Evolutionary conservation across 2,797 vertebrate genomes (phyloP).

Genomic region (Gallinago solitaria): DNA sequence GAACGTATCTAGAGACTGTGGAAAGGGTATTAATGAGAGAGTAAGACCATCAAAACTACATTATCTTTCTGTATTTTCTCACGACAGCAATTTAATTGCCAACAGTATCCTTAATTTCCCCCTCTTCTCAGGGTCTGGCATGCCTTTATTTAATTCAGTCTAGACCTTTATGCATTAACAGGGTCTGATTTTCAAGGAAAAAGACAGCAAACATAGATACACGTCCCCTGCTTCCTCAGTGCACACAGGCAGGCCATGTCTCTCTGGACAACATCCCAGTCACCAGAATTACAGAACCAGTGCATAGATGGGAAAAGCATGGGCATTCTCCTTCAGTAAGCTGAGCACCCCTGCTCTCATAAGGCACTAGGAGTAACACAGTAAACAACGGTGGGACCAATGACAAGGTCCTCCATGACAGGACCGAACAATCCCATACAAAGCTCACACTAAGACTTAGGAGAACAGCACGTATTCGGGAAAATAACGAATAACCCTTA

Average conservation of each 20-base stretch:
- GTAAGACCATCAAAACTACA: not conserved
- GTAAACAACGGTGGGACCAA: not conserved
- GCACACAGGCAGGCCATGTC: not conserved
- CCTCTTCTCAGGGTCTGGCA: not conserved
- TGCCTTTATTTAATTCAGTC: not conserved
- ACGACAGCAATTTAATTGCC: not conserved
- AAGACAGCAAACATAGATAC: not conserved
- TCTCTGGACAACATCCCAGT: not conserved
- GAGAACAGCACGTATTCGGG: not conserved
- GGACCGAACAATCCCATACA: not conserved
- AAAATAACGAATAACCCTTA: not conserved
- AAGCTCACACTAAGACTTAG: not conserved
- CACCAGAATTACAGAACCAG: not conserved
- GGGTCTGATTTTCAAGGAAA: not conserved
- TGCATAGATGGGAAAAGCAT: not conserved
- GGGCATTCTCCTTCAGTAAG: not conserved
- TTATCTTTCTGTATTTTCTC: not conserved
- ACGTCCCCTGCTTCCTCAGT: not conserved
- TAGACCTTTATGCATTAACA: not conserved
- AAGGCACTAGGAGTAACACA: fast-evolving
- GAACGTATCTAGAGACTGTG: not conserved
- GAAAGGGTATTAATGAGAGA: not conserved
- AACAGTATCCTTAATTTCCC: not conserved
- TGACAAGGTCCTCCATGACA: not conserved
- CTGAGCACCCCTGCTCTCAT: fast-evolving